Base-by-base conservation (phyloP, 2,888 invertebrate species). In the Podotricha telesiphe region DNA sequence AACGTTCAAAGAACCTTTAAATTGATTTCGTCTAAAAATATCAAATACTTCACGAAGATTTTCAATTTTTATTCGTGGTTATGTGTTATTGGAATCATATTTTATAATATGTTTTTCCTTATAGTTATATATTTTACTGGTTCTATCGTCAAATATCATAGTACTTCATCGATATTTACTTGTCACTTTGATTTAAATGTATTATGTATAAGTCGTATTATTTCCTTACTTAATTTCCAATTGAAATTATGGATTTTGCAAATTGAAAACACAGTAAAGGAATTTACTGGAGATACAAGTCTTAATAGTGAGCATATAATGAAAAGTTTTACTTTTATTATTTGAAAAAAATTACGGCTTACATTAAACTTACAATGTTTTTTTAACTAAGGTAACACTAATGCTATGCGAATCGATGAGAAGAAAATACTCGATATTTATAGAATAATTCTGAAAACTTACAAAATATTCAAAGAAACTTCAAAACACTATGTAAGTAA, bases 161-260 rank as follows among this genome's bases (percentile, higher is more conserved):
- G 28, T 28, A 28, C 28, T 28, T 28, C 28, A 28, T 28, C 3
- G 28, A 2, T 28, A 28, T 2, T 28, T 4, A 28, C 2, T 28
- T 4, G 28, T 6, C 2, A 65, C 37, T 10, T 8, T 10, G 8
- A 53, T n/a, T n/a, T n/a, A n/a, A n/a, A n/a, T 34, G 13, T 48
- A 34, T 28, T 62, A 6, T 62, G 17, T 62, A 34, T 17, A 17
- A 48, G 2, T 48, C 48, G 61, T 34, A 11, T 62, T 28, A 62
- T 47, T 17, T 7, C 34, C 7, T 19, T 59, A n/a, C 40, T 59
- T 59, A 59, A 22, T 22, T 11, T n/a, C n/a, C 58, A 59, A 22
- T 45, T 66, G 22, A 58, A 58, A 22, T 50, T 50, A 22, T 66
- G 65, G 58, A 58, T 66, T 50, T 66, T n/a, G 5, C 37, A 66